These are phyloP conservation scores for Cyprinella venusta DNA, from an alignment of 2,797 vertebrate genomes.

Conservation along the genomic window DNA sequence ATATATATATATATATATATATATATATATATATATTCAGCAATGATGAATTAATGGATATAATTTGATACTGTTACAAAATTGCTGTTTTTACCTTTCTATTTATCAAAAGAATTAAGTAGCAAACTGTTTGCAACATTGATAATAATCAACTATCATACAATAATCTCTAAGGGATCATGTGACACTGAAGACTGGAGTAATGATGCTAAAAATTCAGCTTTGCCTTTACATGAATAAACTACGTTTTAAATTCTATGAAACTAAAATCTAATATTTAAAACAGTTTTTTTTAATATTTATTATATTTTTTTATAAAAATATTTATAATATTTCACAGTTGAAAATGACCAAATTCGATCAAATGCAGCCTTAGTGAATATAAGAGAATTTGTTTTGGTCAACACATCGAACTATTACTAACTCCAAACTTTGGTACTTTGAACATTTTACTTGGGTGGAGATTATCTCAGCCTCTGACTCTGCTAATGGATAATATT, in stretches of 20 bases:
- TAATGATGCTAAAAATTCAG: background rate
- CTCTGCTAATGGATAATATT: no score
- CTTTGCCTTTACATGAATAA: background rate
- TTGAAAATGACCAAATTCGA: no score
- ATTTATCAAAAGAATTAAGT: background rate
- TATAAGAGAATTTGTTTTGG: background rate
- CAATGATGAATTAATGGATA: background rate
- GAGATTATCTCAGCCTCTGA: background rate
- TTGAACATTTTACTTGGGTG: background rate
- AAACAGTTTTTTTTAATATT: no score
- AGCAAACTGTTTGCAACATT: background rate
- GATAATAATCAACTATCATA: background rate
- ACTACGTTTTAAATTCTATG: background rate
- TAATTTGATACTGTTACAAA: no score
- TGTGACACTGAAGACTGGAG: background rate
- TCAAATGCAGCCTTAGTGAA: background rate
- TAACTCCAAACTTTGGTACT: no score
- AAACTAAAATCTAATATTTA: background rate
- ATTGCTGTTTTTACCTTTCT: no score
- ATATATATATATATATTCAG: no score
- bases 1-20: no score
- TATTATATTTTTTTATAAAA: no score
- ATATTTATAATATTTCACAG: background rate
- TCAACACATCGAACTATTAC: no score
- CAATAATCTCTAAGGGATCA: background rate